Percentiles rank a stretch among this genome's conserved stretches.
Conservation (phyloP, 2,888 invertebrate species). For the Ophion obscuratus region DNA sequence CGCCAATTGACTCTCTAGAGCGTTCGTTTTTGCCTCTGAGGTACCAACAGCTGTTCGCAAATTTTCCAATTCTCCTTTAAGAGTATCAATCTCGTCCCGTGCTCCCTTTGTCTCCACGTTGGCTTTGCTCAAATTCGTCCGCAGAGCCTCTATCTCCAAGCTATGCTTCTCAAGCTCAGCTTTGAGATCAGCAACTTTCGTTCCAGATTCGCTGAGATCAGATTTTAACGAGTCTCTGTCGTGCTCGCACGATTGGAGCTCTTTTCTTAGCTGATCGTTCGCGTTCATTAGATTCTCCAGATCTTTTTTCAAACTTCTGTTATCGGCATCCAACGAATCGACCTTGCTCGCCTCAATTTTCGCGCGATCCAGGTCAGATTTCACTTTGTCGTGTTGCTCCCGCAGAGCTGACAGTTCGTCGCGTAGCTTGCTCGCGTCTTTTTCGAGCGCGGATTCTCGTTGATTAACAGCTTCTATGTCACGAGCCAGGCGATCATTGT, state of each 20-base stretch:
- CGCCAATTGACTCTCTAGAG: conserved; percentile 52
- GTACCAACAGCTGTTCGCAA: conserved; percentile 13
- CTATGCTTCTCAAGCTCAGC: conserved; percentile 36
- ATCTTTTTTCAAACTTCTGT: conserved; percentile 58
- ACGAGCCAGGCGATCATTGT: conserved; percentile 62
- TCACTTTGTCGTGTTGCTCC: conserved; percentile 67
- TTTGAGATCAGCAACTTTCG: conserved; percentile 45
- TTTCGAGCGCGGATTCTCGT: conserved; percentile 50
- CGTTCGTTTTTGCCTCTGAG: conserved; percentile 44
- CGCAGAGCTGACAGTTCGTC: conserved; percentile 61
- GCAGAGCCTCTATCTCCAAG: conserved; percentile 26
- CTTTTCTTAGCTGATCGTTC: conserved; percentile 30
- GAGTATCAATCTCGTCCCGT: conserved; percentile 50
- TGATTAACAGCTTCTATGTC: conserved; percentile 48
- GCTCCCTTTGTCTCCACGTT: conserved; percentile 46
- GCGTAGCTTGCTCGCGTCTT: conserved; percentile 51
- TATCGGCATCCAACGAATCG: conserved; percentile 57
- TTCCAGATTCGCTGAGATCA: conserved; percentile 52
- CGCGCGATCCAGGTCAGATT: conserved; percentile 60
- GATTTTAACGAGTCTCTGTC: conserved; percentile 44
- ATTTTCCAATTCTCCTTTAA: conserved; percentile 60
- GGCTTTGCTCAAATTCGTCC: conserved; percentile 22
- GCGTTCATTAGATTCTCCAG: conserved; percentile 55
- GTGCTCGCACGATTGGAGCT: conserved; percentile 26
- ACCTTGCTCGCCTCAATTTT: conserved; percentile 38